Percentiles rank a stretch among this genome's conserved stretches.
These are phyloP conservation scores for Antigone vipio DNA, from an alignment of 2,113 vertebrate genomes.

Conservation along the genomic window DNA sequence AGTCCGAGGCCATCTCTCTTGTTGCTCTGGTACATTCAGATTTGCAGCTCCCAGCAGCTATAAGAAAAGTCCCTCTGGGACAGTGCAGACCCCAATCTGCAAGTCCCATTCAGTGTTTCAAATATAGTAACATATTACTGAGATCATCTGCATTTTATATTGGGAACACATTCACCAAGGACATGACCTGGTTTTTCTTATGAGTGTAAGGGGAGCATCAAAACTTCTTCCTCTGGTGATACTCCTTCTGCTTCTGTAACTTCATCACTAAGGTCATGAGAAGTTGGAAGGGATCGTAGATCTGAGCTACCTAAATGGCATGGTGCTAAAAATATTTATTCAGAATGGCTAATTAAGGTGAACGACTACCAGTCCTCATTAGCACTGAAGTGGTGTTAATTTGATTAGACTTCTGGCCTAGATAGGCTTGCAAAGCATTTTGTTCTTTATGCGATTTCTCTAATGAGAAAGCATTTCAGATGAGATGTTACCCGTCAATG, in stretches of 20 bases:
- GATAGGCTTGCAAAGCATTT: slow-evolving; percentile 27
- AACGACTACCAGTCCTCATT: slow-evolving; percentile 57
- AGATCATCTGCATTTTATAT: slow-evolving; percentile 9
- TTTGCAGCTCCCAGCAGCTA: background rate
- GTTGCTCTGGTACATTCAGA: background rate
- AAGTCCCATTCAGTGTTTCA: background rate
- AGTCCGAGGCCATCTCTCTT: background rate
- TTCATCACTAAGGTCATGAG: background rate
- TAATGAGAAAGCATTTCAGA: slow-evolving; percentile 26
- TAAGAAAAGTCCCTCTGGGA: background rate
- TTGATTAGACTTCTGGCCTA: slow-evolving; percentile 65
- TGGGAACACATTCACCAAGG: background rate
- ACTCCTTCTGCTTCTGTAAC: background rate
- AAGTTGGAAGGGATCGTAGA: background rate
- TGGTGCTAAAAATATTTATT: slow-evolving; percentile 50
- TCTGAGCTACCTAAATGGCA: background rate
- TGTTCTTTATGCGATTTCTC: slow-evolving; percentile 21
- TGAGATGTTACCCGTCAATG: background rate
- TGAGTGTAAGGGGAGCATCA: background rate
- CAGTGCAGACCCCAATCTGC: background rate
- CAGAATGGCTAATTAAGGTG: slow-evolving; percentile 57
- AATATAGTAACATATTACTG: background rate
- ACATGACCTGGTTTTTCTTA: background rate
- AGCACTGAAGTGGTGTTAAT: slow-evolving; percentile 59
- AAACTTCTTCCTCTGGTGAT: background rate